Conservation (phyloP, 2,797 vertebrate genomes). For the Gymnopithys bicolor region DNA sequence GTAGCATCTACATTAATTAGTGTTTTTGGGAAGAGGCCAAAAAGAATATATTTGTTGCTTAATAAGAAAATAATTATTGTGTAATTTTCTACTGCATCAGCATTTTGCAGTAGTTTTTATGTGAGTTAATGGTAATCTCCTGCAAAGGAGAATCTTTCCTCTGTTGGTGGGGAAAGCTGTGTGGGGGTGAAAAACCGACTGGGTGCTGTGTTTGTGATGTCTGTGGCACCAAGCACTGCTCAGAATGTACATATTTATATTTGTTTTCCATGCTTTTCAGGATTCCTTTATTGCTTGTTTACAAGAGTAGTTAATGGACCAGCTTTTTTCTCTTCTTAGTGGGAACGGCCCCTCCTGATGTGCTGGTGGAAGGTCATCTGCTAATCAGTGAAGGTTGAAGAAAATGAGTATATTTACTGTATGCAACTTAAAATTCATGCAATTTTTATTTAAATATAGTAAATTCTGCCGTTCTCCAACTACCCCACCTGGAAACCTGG, state of each 20-base stretch:
- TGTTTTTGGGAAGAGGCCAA: conserved; percentile 78
- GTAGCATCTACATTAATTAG: conserved; percentile 80
- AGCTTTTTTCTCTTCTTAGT: neutral
- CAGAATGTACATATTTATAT: neutral
- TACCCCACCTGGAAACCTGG: neutral
- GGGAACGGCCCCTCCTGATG: neutral
- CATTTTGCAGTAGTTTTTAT: conserved; percentile 69
- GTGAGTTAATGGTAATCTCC: conserved; percentile 13
- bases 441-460: neutral
- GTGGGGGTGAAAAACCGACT: accelerated
- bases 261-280: neutral
- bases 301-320: neutral
- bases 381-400: neutral
- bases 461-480: neutral
- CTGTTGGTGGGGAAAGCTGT: neutral
- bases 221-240: neutral
- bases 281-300: neutral
- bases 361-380: neutral
- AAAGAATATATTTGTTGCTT: conserved; percentile 85
- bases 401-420: neutral
- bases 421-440: neutral
- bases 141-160: neutral
- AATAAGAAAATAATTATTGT: conserved; percentile 88
- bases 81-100: conserved; percentile 78
- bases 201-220: neutral